Conservation (phyloP, 92 coral and sea anemone species). For the Porites rus region DNA sequence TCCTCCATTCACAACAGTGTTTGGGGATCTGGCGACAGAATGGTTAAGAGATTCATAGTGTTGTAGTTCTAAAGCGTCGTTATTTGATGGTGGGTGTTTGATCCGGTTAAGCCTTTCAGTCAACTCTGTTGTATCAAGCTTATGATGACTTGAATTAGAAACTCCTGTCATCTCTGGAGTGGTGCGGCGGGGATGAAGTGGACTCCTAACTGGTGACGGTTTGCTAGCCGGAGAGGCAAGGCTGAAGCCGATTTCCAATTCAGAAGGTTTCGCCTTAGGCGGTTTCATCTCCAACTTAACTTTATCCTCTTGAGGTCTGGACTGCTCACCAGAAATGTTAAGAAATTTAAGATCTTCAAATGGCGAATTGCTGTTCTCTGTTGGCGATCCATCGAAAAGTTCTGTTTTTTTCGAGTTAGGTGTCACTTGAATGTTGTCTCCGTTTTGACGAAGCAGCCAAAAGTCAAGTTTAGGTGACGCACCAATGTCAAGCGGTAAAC, state of each 20-base stretch:
- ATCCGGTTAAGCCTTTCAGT: conserved; percentile 32
- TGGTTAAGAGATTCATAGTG: background rate
- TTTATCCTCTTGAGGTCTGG: background rate
- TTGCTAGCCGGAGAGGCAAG: background rate
- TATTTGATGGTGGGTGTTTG: conserved; percentile 4
- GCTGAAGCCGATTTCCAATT: background rate
- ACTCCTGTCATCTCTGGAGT: background rate
- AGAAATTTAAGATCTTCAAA: conserved; percentile 17
- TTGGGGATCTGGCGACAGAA: background rate
- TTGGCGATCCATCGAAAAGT: conserved; percentile 4
- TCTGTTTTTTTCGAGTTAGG: conserved; percentile 3
- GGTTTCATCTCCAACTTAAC: background rate
- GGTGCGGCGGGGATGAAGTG: background rate
- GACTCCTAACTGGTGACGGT: background rate
- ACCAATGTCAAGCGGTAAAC: conserved; percentile 1
- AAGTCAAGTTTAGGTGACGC: conserved; percentile 35
- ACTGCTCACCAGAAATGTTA: background rate
- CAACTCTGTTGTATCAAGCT: conserved; percentile 27
- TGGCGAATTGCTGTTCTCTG: conserved; percentile 35
- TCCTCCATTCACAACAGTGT: background rate
- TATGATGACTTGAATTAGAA: background rate
- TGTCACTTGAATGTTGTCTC: background rate
- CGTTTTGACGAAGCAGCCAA: conserved; percentile 32
- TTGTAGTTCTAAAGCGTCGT: background rate
- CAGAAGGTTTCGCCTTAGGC: background rate